phyloP scores from a whole-genome alignment of 2,113 vertebrate species.

The Thermophis baileyi region DNA sequence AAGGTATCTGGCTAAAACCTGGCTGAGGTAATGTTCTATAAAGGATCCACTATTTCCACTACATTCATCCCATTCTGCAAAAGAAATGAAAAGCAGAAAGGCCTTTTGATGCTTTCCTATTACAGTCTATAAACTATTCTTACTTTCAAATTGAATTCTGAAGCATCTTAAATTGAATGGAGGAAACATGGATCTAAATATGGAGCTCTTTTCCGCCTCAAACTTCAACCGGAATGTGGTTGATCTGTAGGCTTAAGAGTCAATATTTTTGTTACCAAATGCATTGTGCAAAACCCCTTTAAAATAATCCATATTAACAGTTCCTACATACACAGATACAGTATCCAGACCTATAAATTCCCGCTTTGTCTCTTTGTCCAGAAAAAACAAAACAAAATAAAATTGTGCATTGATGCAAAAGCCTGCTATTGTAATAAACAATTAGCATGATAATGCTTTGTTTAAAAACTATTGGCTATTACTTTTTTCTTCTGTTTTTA shows the following conservation, averaged over 20 bases:
- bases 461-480: not conserved
- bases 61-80: not conserved
- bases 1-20: no score
- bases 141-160: not conserved
- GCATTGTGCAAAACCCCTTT: not conserved
- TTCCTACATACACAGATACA: not conserved
- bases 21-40: no score
- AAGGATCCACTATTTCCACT: no score
- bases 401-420: not conserved
- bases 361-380: not conserved
- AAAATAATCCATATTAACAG: not conserved
- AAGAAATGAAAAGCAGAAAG: not conserved
- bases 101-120: not conserved
- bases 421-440: not conserved
- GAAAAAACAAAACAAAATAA: not conserved
- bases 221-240: not conserved
- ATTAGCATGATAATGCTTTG: not conserved
- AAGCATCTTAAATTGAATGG: not conserved
- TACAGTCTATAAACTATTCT: not conserved
- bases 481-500: not conserved
- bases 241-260: not conserved
- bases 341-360: not conserved
- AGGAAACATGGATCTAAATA: not conserved
- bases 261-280: not conserved
- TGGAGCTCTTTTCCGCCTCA: not conserved